Conservation (phyloP, 2,113 vertebrate species). For the Tachysurus fulvidraco region DNA sequence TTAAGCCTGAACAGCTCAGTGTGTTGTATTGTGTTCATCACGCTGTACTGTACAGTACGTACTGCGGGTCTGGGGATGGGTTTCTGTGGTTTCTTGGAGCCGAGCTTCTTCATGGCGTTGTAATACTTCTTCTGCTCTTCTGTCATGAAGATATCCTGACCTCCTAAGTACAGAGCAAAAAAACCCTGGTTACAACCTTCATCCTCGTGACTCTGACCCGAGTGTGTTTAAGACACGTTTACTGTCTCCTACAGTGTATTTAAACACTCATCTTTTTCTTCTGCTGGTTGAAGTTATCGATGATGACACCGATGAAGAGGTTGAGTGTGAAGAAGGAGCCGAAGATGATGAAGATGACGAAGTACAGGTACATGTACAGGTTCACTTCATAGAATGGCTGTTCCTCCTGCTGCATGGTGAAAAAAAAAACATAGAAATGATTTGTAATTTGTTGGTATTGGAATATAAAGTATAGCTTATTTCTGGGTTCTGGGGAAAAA, state of each 20-base stretch:
- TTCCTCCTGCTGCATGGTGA: slow-evolving; percentile 66
- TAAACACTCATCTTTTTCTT: slow-evolving; percentile 98
- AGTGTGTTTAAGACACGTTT: not conserved
- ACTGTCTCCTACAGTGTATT: not conserved
- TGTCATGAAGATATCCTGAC: slow-evolving; percentile 97
- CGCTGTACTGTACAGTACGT: not conserved
- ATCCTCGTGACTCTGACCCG: not conserved
- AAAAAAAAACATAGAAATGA: not conserved
- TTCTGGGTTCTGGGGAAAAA: no score
- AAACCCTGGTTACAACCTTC: slow-evolving; percentile 78
- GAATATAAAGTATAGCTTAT: not conserved
- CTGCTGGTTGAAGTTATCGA: slow-evolving; percentile 99
- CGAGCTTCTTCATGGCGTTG: slow-evolving; percentile 94
- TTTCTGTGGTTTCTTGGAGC: slow-evolving; percentile 95
- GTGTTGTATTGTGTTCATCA: not conserved
- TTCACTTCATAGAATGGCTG: slow-evolving; percentile 88
- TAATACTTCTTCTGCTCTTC: slow-evolving; percentile 98
- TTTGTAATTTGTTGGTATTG: not conserved
- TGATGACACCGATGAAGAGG: slow-evolving; percentile 98
- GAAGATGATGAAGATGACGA: slow-evolving; percentile 97
- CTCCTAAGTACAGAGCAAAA: slow-evolving; percentile 75
- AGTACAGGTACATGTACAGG: slow-evolving; percentile 96
- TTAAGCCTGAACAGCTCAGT: no score
- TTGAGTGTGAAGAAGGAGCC: slow-evolving; percentile 98
- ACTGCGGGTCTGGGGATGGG: slow-evolving; percentile 88